Evolutionary conservation across 2,797 vertebrate species (phyloP), one percentile per base, ranked within the genome.

Genomic region (Crenuchus spilurus): DNA sequence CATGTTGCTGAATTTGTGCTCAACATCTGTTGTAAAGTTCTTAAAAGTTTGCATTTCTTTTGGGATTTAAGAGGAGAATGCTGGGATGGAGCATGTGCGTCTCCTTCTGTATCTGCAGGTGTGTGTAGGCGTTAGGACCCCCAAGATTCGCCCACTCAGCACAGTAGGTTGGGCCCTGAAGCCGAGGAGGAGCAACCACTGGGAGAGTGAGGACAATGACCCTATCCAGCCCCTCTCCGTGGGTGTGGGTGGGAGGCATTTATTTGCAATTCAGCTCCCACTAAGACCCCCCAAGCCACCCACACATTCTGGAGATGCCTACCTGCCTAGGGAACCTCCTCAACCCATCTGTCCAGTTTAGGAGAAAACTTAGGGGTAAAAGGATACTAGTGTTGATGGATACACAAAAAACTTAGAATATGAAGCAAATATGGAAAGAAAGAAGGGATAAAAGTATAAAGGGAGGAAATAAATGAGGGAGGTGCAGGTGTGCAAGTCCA

Each of bases 261-360:
- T 87, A 88, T 85, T 86, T 76, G 61, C 77, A 81, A 83, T 87
- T 90, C 81, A 87, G 80, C 84, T 79, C 82, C 65, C 74, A 71
- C 83, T 79, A 77, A 84, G 82, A 80, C 83, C 84, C 84, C 82
- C 83, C 60, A 62, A 83, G 83, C 84, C 76, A n/a, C 86, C 84
- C 80, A 77, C 83, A 67, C 90, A 93, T 92, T 91, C 90, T 90
- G 69, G 76, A 78, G 85, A 93, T 92, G 86, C 91, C 90, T 92
- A 92, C 91, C 93, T 92, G 89, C 90, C 88, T 88, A 88, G 89
- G 89, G 91, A 83, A 84, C 83, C 81, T 79, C 78, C 78, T 88
- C 73, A 76, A 76, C 85, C 91, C 92, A 93, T 93, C 91, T 93
- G 92, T 91, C 87, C 81, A 70, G 79, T 80, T 79, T 55, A 61